Evolutionary conservation across 1,140 invertebrate species (phyloP).

Genomic region (Eurytemora carolleeae): DNA sequence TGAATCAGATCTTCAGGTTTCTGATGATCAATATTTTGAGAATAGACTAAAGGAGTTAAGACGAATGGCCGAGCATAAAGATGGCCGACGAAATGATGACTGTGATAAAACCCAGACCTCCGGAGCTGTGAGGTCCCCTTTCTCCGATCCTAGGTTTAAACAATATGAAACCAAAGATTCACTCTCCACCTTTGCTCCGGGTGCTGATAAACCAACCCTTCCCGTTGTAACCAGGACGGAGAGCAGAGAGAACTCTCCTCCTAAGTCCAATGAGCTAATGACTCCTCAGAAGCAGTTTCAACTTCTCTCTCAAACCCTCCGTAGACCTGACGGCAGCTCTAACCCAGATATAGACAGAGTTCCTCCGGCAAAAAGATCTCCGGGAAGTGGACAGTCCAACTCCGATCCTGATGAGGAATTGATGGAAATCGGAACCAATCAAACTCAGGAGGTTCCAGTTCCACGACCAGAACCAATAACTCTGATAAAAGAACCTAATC

Average conservation of each 20-base stretch:
- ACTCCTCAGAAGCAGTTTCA: conserved; percentile 13
- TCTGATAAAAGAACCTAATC: neutral
- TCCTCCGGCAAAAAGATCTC: neutral
- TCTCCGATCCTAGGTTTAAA: too few relatives aligned
- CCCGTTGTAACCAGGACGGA: neutral
- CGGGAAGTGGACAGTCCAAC: neutral
- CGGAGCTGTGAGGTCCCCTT: too few relatives aligned
- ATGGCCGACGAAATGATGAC: too few relatives aligned
- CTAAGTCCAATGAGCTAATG: neutral
- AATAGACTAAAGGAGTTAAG: neutral
- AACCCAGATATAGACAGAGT: conserved; percentile 6
- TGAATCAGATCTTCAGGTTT: neutral
- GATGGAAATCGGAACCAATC: neutral
- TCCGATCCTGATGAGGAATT: conserved; percentile 4
- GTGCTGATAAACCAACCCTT: conserved; percentile 1
- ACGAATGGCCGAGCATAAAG: neutral
- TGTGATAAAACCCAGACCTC: neutral
- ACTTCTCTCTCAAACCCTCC: conserved; percentile 5
- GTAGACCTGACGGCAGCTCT: conserved; percentile 12
- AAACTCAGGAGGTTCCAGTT: neutral
- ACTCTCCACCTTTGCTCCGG: neutral
- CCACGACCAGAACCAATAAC: neutral
- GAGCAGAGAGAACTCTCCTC: conserved; percentile 5
- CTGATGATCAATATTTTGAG: neutral
- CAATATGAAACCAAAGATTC: too few relatives aligned